Evolutionary conservation across 2,888 invertebrate genomes (phyloP), one percentile per base, ranked within the genome.

Genomic region (Notocelia uddmanniana): DNA sequence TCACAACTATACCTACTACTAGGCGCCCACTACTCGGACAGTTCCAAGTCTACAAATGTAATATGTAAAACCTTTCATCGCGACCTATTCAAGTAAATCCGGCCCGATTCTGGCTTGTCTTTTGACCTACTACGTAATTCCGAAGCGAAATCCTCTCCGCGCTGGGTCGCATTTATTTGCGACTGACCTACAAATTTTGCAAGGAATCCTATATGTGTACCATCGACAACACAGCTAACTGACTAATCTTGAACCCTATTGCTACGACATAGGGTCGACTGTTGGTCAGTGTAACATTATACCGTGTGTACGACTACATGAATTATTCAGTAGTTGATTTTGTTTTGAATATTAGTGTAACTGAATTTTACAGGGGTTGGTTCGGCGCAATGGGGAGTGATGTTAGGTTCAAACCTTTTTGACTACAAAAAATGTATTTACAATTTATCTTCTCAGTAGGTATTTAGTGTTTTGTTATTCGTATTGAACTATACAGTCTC

Each of bases 121-220:
- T 54, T 52, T 64, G 64, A 64, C 64, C 54, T 52, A 64, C 64
- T 64, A 37, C 37, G 64, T 64, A 37, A 64, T 50, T 63, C 64
- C 52, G 21, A 34, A 15, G 60, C 41, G 21, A 41, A 67, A 67
- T 67, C 66, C 66, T 67, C 66, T 67, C 21, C 69, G 54, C 72
- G 74, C 75, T 69, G 55, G 66, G 45, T 41, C 59, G 69, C 75
- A 74, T 76, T 75, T 73, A 74, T 75, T 74, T 73, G 74, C 72
- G 55, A 63, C 55, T 69, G 68, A 74, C 68, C 71, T 71, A 74
- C 72, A 74, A n/a, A 71, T 70, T 70, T 63, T 64, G 62, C 69
- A 68, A 71, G 74, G 71, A 67, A 64, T 72, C 66, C 50, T 71
- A 68, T 57, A 60, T 45, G 45, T 67, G 66, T 31, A 55, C 45